Evolutionary conservation across 2,113 vertebrate species (phyloP).

Genomic region (Cyanistes caeruleus): DNA sequence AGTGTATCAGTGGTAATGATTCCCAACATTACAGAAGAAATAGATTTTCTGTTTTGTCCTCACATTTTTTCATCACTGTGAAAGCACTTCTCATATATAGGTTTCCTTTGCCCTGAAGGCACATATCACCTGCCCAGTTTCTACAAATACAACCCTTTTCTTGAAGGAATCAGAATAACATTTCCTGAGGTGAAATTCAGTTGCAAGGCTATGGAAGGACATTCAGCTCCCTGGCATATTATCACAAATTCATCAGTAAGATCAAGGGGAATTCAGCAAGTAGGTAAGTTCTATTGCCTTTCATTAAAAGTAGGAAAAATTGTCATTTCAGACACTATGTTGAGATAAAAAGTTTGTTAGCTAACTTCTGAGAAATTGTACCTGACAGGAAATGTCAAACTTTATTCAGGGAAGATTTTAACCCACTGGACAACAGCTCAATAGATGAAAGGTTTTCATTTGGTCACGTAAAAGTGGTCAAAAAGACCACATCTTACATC

Average conservation of each 20-base stretch:
- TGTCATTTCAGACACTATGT: background rate
- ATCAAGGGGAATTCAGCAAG: background rate
- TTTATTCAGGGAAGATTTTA: background rate
- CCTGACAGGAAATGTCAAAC: background rate
- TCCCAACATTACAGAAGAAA: background rate
- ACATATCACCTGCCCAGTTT: background rate
- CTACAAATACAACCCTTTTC: background rate
- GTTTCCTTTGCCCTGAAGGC: conserved; percentile 9
- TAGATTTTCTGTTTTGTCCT: background rate
- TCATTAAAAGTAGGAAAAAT: conserved; percentile 11
- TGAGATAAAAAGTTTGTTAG: background rate
- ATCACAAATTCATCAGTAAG: conserved; percentile 28
- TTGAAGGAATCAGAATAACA: background rate
- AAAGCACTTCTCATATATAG: background rate
- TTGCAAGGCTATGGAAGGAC: background rate
- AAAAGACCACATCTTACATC: background rate
- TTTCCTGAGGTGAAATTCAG: conserved; percentile 12
- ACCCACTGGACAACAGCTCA: background rate
- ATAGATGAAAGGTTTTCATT: background rate
- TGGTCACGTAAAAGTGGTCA: background rate
- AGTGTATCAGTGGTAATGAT: background rate
- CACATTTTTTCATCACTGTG: background rate
- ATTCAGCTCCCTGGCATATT: background rate
- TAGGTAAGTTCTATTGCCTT: background rate
- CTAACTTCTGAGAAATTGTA: background rate